Evolutionary conservation across 2,797 vertebrate species (phyloP).

Genomic region (Tapirus indicus): DNA sequence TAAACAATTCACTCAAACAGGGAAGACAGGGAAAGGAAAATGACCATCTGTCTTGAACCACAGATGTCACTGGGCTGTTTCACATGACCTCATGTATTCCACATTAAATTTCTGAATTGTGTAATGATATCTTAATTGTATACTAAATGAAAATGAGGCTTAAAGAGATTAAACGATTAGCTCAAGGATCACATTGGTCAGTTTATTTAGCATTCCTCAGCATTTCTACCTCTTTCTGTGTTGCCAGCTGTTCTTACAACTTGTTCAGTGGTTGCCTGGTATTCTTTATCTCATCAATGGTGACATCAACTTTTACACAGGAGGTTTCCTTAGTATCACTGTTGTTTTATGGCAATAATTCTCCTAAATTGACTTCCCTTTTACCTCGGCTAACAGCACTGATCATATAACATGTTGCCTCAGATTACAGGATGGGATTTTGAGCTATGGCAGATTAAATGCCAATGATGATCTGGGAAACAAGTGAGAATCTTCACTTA

Average conservation of each 20-base stretch:
- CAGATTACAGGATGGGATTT: neutral
- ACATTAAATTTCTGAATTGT: neutral
- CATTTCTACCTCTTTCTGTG: rapidly evolving
- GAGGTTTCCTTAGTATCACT: neutral
- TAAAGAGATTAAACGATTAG: neutral
- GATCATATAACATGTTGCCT: neutral
- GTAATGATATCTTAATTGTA: too few relatives aligned
- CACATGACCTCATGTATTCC: neutral
- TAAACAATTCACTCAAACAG: neutral
- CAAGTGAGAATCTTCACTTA: neutral
- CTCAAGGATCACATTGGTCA: neutral
- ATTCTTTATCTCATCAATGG: neutral
- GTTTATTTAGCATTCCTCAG: neutral
- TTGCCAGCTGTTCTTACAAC: neutral
- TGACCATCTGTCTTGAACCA: rapidly evolving
- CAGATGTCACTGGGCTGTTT: rapidly evolving
- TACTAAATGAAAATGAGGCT: neutral
- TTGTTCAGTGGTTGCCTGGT: neutral
- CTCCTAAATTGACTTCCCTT: neutral
- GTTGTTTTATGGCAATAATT: neutral
- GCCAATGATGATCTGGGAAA: neutral
- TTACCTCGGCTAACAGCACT: neutral
- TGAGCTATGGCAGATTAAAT: neutral
- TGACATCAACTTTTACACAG: neutral
- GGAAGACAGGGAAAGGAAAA: neutral